Base-by-base conservation (phyloP, 2,797 vertebrate genomes). In the Heliangelus exortis region DNA sequence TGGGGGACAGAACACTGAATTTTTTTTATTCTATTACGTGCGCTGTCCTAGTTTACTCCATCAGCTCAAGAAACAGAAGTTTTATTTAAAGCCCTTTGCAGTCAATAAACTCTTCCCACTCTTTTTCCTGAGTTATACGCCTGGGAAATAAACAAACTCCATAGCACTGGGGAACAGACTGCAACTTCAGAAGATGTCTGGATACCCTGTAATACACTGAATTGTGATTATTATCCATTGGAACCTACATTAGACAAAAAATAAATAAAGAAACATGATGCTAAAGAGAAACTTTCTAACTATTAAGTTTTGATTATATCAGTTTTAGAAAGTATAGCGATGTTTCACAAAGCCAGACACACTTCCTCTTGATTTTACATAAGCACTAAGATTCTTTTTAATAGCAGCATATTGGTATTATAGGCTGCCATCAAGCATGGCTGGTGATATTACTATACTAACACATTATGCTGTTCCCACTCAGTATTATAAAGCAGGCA, bases 81-180 rank as follows among this genome's bases (percentile, higher is more conserved):
- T 84, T 88, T 91, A 90, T 94, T 91, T 93, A 91, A 94, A 96
- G 57, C 26, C 47, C 47, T 29, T 21, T 76, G 69, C 75, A 92
- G 63, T 79, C 77, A 77, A 55, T 88, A 92, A 84, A 88, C 80
- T 69, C 62, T 91, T 93, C 90, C 89, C 65, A 68, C 72, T 89
- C 51, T 50, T 73, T 69, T 89, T 80, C 63, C 63, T 20, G 15
- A 19, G 22, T 15, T 48, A 29, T 41, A 39, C 0, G 26, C 34
- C 91, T 94, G 94, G 74, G 71, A 95, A 93, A 87, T 66, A 91
- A 89, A 91, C 50, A 83, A 89, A 73, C 66, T 53, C n/a, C 51
- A n/a, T 1, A 41, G 66, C 67, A 66, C 65, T 57, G 21, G 82
- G 84, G 87, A 96, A 84, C 4, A 78, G 83, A 14, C 34, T 33